Percentiles rank a stretch among this genome's conserved stretches.
Evolutionary conservation across 2,888 invertebrate genomes (phyloP).

Genomic region (Anorthoa munda): DNA sequence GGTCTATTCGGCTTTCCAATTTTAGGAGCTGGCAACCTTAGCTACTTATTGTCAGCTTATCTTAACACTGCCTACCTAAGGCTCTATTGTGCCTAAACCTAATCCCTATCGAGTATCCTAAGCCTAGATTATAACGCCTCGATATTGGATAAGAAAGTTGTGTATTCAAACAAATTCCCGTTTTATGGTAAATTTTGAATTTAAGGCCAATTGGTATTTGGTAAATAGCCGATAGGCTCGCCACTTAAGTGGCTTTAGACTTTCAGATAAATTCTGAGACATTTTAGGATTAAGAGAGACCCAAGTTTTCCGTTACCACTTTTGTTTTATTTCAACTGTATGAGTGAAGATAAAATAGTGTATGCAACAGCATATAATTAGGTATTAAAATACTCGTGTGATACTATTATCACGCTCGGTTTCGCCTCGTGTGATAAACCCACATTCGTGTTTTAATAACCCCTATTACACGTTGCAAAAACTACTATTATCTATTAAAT

Average conservation of each 20-base stretch:
- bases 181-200: conserved; percentile 51
- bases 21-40: background rate
- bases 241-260: conserved; percentile 27
- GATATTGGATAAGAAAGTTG: conserved; percentile 51
- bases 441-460: too few relatives aligned
- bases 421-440: too few relatives aligned
- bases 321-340: too few relatives aligned
- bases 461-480: too few relatives aligned
- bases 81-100: conserved; percentile 46
- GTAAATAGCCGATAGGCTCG: conserved; percentile 27
- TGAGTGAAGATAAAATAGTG: too few relatives aligned
- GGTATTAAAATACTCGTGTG: too few relatives aligned
- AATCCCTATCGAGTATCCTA: conserved; percentile 37
- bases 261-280: conserved; percentile 25
- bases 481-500: too few relatives aligned
- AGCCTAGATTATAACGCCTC: conserved; percentile 47
- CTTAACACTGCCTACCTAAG: background rate
- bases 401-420: too few relatives aligned
- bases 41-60: conserved; percentile 29
- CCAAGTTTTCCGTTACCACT: too few relatives aligned
- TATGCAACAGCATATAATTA: too few relatives aligned
- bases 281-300: conserved; percentile 13
- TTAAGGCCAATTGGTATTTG: conserved; percentile 44
- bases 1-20: background rate
- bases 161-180: conserved; percentile 52